These are phyloP conservation scores for Taeniopygia guttata DNA, from an alignment of 2,797 vertebrate genomes.

Conservation along the genomic window DNA sequence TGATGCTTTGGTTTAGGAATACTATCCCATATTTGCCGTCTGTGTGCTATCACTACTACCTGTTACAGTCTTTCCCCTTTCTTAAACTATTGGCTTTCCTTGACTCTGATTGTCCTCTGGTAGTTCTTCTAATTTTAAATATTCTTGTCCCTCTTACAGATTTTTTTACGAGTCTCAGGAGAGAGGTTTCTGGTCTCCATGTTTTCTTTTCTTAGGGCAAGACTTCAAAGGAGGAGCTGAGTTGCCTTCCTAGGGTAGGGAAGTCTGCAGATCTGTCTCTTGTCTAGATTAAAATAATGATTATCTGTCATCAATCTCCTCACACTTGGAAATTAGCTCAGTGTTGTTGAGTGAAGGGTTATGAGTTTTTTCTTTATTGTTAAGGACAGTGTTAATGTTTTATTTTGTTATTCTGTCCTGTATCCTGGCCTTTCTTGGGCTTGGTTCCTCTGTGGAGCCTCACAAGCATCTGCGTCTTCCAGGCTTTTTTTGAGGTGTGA, in stretches of 20 bases:
- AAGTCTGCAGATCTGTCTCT: background rate
- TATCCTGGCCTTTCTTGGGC: background rate
- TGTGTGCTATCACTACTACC: background rate
- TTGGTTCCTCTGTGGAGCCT: background rate
- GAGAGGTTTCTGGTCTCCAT: background rate
- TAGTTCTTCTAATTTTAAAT: background rate
- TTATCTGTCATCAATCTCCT: slow-evolving; percentile 1
- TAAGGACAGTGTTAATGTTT: background rate
- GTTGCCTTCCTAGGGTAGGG: background rate
- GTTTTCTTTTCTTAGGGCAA: background rate
- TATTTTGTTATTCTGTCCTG: background rate
- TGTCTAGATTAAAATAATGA: background rate
- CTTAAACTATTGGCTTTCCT: background rate
- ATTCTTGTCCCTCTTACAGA: background rate
- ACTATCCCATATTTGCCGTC: background rate
- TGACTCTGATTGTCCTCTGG: background rate
- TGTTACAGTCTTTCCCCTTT: background rate
- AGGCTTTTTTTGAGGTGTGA: background rate
- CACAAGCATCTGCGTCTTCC: background rate
- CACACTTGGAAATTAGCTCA: slow-evolving; percentile 19
- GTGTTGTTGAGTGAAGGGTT: slow-evolving; percentile 2
- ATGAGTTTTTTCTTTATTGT: background rate
- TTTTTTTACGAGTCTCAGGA: background rate
- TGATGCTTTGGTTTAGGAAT: background rate
- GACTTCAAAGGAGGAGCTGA: slow-evolving; percentile 12